These are phyloP conservation scores for Clavelina lepadiformis DNA, from an alignment of 23 tunicate species.

Conservation along the genomic window DNA sequence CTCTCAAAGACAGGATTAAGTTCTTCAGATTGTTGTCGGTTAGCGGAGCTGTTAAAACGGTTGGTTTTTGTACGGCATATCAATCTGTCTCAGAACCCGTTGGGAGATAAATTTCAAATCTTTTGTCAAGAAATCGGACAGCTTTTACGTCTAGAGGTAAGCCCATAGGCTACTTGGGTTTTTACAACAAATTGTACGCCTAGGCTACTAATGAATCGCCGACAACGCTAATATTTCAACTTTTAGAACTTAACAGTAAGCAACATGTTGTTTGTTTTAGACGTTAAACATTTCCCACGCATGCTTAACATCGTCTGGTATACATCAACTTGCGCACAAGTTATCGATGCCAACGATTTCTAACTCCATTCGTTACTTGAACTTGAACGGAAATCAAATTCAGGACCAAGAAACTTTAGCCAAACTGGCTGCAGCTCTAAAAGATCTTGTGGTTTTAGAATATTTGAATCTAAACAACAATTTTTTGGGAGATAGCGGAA, in stretches of 20 bases:
- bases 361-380: background rate
- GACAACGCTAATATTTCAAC: too few species aligned
- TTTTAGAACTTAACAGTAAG: too few species aligned
- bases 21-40: slow-evolving; percentile 9
- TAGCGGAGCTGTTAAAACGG: slow-evolving; percentile 19
- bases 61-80: slow-evolving; percentile 24
- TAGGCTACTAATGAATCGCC: too few species aligned
- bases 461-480: slow-evolving; percentile 49
- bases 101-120: slow-evolving; percentile 31
- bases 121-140: too few species aligned
- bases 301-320: slow-evolving; percentile 7
- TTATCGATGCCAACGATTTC: background rate
- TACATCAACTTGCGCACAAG: slow-evolving; percentile 4
- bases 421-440: slow-evolving; percentile 14
- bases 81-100: slow-evolving; percentile 40
- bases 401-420: slow-evolving; percentile 24
- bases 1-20: slow-evolving; percentile 12
- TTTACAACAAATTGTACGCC: too few species aligned
- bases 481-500: slow-evolving; percentile 36
- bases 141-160: too few species aligned
- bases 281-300: background rate
- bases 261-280: too few species aligned
- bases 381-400: slow-evolving; percentile 39
- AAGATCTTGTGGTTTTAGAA: slow-evolving; percentile 11
- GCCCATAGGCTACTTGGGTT: too few species aligned